A percentile compares a stretch with the other conserved stretches of the same genome.
These are phyloP conservation scores for Neoaliturus tenellus DNA, from an alignment of 2,888 invertebrate species.

Conservation along the genomic window DNA sequence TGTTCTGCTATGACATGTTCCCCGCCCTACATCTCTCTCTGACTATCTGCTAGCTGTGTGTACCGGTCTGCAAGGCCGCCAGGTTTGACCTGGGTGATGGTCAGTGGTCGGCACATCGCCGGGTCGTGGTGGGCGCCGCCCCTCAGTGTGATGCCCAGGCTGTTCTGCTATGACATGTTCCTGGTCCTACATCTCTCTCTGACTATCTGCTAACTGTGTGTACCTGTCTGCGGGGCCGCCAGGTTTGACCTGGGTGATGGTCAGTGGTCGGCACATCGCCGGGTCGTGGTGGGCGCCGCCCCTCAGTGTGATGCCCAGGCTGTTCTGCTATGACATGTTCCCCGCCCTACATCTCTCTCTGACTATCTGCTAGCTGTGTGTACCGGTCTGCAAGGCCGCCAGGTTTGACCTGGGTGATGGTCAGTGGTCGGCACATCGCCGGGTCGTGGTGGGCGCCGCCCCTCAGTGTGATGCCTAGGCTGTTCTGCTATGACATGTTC, in stretches of 20 bases:
- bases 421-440: conserved; percentile 83
- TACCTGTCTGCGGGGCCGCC: conserved; percentile 91
- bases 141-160: conserved; percentile 92
- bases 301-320: conserved; percentile 91
- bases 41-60: too few species aligned
- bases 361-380: too few species aligned
- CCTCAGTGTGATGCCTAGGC: conserved; percentile 92
- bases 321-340: conserved; percentile 80
- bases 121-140: conserved; percentile 84
- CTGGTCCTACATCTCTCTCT: too few species aligned
- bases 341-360: conserved; percentile 61
- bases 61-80: conserved; percentile 91
- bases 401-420: conserved; percentile 92
- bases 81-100: conserved; percentile 92
- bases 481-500: too few species aligned
- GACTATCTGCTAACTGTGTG: too few species aligned
- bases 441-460: conserved; percentile 84
- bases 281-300: conserved; percentile 84
- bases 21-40: conserved; percentile 61
- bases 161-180: too few species aligned
- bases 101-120: conserved; percentile 83
- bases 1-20: conserved; percentile 80
- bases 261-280: conserved; percentile 83
- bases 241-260: conserved; percentile 92
- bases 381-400: conserved; percentile 91